These are phyloP conservation scores for Setipinna tenuifilis DNA, from an alignment of 2,797 vertebrate genomes.

Conservation along the genomic window DNA sequence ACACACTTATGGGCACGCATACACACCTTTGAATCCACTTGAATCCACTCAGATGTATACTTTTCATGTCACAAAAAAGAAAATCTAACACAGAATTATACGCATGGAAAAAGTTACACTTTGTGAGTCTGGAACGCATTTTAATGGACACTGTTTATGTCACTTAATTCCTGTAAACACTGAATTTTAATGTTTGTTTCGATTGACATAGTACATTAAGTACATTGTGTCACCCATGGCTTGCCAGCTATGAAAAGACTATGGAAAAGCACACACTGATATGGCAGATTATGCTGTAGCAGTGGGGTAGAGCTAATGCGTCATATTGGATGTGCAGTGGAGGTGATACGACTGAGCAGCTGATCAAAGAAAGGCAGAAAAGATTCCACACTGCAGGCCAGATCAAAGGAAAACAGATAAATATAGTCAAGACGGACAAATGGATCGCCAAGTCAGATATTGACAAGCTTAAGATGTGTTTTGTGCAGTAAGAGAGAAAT, in stretches of 20 bases:
- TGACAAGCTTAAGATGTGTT: not conserved
- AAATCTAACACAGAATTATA: not conserved
- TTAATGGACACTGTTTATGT: not conserved
- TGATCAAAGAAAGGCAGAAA: not conserved
- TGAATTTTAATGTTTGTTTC: not conserved
- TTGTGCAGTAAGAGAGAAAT: not conserved
- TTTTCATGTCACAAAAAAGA: no score
- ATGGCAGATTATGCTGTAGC: not conserved
- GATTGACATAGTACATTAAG: not conserved
- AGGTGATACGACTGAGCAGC: not conserved
- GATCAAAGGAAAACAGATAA: conserved; percentile 17
- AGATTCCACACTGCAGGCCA: not conserved
- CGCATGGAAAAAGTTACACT: not conserved
- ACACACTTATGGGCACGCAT: no score
- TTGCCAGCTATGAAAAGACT: not conserved
- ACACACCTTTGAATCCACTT: no score
- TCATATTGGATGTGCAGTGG: not conserved
- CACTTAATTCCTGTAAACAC: not conserved
- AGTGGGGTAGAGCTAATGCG: not conserved
- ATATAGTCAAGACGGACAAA: not conserved
- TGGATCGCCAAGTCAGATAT: not conserved
- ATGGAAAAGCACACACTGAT: not conserved
- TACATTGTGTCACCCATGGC: not conserved
- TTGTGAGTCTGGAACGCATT: no score
- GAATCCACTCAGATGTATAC: no score